Evolutionary conservation across 2,888 invertebrate genomes (phyloP), one percentile per base, ranked within the genome.

Genomic region (Eumacrocentrus americanus): DNA sequence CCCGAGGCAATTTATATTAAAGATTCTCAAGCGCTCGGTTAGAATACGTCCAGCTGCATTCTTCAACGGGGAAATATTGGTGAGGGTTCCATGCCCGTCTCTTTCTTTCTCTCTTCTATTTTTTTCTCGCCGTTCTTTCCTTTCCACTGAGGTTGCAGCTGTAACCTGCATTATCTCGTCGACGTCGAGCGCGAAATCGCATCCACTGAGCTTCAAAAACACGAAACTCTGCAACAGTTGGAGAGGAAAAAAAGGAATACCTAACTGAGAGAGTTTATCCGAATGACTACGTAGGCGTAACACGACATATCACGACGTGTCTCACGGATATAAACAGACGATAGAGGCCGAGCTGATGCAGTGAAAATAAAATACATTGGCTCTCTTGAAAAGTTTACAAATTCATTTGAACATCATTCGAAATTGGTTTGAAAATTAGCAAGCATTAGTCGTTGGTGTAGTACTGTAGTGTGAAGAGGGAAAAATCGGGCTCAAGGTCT

Each of bases 1-100:
- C 29, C 59, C 35, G 56, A 60, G 56, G 58, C 58, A 42, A 60
- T 66, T n/a, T n/a, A n/a, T n/a, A n/a, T 62, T 62, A 62, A 66
- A 66, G 56, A 59, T 61, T 55, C 20, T 54, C 60, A 35, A 29
- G 35, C 53, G 47, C 47, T 38, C 54, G 23, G 20, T 42, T 42
- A 42, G 16, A 42, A 18, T 20, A 42, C 20, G 11, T 9, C 7
- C 65, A 64, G 62, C 64, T 64, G 66, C 63, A 66, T 64, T 66
- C 64, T 64, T 61, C 50, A 59, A 47, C 16, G 18, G 14, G 29
- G 56, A 64, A 62, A 62, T 60, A 60, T 64, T 64, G 57, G 37
- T 59, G 56, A 48, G 55, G 46, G 51, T 35, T 42, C 29, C 53
- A 9, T 18, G 38, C 22, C 46, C 35, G n/a, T 29, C 23, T 38